These are phyloP conservation scores for Sarcoramphus papa DNA, from an alignment of 2,797 vertebrate species.

Conservation along the genomic window DNA sequence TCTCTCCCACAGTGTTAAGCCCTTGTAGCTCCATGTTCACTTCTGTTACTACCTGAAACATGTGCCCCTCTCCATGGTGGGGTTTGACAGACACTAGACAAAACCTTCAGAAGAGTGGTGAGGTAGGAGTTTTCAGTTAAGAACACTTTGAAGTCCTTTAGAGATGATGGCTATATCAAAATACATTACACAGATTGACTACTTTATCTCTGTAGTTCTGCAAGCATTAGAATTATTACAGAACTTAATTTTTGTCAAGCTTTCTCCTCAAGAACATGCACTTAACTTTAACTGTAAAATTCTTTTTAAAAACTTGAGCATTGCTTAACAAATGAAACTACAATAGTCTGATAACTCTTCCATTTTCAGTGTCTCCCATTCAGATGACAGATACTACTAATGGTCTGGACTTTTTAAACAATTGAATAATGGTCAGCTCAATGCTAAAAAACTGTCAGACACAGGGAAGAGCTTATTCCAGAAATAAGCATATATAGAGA, in stretches of 20 bases:
- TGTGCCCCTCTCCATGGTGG: neutral
- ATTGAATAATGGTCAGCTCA: neutral
- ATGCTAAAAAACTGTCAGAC: neutral
- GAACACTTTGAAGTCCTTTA: neutral
- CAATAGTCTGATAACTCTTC: neutral
- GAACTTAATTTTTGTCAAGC: neutral
- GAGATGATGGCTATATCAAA: neutral
- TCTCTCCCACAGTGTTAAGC: neutral
- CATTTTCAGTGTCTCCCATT: neutral
- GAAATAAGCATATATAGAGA: neutral
- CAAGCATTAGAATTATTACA: neutral
- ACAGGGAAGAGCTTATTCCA: neutral
- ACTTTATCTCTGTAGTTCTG: neutral
- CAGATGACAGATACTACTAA: neutral
- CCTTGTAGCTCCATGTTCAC: neutral
- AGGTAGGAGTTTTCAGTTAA: neutral
- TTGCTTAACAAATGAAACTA: neutral
- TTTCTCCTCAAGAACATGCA: neutral
- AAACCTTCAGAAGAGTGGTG: neutral
- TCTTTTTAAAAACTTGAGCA: neutral
- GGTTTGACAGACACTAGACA: neutral
- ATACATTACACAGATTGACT: neutral
- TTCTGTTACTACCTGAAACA: neutral
- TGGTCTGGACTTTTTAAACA: neutral
- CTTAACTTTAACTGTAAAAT: neutral